Conservation (phyloP, 2,113 vertebrate species). For the Euleptes europaea region DNA sequence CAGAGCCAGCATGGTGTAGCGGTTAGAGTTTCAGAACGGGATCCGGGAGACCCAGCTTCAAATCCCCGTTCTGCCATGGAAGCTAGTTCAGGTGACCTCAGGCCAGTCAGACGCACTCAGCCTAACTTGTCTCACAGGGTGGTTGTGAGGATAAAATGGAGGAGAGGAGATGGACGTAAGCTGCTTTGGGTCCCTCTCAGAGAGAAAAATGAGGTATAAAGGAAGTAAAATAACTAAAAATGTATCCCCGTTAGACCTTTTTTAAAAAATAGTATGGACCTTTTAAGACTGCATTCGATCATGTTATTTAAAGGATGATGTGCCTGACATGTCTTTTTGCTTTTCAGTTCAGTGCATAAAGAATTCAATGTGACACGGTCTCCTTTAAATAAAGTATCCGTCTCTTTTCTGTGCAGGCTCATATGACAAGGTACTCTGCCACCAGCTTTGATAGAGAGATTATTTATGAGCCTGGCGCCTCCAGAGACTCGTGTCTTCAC, state of each 20-base stretch:
- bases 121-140: too few relatives aligned
- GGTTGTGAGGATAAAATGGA: too few relatives aligned
- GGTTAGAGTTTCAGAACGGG: too few relatives aligned
- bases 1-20: too few relatives aligned
- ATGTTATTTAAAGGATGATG: neutral
- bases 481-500: neutral
- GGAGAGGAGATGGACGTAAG: too few relatives aligned
- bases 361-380: constrained; percentile 6
- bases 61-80: too few relatives aligned
- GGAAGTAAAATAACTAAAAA: neutral
- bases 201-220: too few relatives aligned
- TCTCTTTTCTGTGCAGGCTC: neutral
- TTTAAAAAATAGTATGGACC: neutral
- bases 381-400: neutral
- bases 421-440: neutral
- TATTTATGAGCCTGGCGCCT: constrained; percentile 11
- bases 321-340: neutral
- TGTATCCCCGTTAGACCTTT: neutral
- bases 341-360: neutral
- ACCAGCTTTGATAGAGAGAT: constrained; percentile 1
- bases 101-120: too few relatives aligned
- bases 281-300: neutral
- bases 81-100: too few relatives aligned
- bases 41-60: too few relatives aligned
- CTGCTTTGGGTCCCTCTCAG: too few relatives aligned